A percentile compares a stretch with the other conserved stretches of the same genome.
These are phyloP conservation scores for Megaptera novaeangliae DNA, from an alignment of 2,113 vertebrate species.

Conservation along the genomic window DNA sequence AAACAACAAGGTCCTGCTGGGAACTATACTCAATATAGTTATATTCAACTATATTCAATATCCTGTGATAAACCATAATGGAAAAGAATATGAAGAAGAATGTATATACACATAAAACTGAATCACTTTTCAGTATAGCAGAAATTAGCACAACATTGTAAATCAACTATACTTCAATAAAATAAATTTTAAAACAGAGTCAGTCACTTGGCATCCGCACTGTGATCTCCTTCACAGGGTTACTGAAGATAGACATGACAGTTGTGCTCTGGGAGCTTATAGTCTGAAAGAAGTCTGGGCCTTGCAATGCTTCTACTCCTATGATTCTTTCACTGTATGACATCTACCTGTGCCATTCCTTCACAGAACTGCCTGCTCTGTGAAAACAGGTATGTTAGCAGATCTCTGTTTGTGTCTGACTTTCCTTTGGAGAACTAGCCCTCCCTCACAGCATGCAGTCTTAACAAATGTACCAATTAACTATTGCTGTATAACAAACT, in stretches of 20 bases:
- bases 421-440: neutral
- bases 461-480: neutral
- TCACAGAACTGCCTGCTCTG: neutral
- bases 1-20: neutral
- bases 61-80: neutral
- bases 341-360: neutral
- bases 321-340: neutral
- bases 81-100: neutral
- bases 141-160: neutral
- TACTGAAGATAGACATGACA: neutral
- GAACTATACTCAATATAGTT: too few relatives aligned
- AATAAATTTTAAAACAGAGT: neutral
- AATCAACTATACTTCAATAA: neutral
- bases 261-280: neutral
- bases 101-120: neutral
- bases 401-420: neutral
- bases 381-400: neutral
- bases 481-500: neutral
- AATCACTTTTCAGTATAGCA: neutral
- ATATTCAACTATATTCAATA: neutral
- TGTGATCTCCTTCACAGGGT: neutral
- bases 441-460: neutral
- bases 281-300: neutral
- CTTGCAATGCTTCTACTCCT: neutral
- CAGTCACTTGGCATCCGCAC: neutral